Conservation (phyloP, 2,113 vertebrate genomes). For the Balaeniceps rex region DNA sequence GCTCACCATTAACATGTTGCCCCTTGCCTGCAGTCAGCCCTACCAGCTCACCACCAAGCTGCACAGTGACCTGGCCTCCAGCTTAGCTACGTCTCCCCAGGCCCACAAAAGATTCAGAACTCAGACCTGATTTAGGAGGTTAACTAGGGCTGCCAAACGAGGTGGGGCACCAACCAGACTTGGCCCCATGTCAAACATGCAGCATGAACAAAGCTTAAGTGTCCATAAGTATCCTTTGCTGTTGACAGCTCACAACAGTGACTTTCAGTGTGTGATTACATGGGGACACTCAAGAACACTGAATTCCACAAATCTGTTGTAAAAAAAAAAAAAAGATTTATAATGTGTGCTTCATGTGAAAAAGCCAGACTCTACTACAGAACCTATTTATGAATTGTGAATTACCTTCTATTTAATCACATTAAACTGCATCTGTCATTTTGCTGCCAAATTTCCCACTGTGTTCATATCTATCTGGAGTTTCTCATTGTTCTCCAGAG, state of each 20-base stretch:
- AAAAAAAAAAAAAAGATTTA: background rate
- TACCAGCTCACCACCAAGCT: background rate
- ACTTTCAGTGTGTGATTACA: background rate
- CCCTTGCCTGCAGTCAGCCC: background rate
- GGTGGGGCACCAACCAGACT: background rate
- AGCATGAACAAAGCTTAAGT: background rate
- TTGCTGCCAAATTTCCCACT: constrained; percentile 20
- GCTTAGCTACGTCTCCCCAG: background rate
- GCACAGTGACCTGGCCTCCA: background rate
- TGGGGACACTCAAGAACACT: background rate
- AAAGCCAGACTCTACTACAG: background rate
- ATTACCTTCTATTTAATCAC: constrained; percentile 30
- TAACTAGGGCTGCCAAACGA: background rate
- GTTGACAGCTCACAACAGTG: background rate
- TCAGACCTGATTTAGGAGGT: background rate
- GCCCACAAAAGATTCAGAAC: background rate
- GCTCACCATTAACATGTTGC: background rate
- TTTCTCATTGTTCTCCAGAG: constrained; percentile 32
- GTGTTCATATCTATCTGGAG: background rate
- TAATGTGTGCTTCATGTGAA: background rate
- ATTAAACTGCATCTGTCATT: constrained; percentile 16
- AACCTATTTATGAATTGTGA: constrained; percentile 2
- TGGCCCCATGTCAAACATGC: background rate
- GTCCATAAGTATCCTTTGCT: background rate
- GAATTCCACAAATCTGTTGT: background rate